These are phyloP conservation scores for Stichopus horrens DNA, from an alignment of 53 echinoderm and acorn worm species.

Conservation along the genomic window DNA sequence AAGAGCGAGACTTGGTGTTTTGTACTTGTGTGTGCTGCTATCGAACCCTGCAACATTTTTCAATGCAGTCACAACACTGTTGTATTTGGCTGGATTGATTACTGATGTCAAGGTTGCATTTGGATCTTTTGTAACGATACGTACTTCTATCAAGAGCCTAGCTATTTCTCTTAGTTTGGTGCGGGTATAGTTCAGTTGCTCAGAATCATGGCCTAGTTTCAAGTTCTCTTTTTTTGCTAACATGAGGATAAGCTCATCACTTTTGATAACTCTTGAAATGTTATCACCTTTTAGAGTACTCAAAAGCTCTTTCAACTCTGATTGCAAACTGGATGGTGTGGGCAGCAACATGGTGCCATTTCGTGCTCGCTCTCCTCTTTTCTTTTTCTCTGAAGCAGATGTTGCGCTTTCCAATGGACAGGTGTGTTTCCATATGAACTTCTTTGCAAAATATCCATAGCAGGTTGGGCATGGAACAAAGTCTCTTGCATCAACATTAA, in stretches of 20 bases:
- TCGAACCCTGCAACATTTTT: conserved; percentile 65
- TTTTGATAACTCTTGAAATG: conserved; percentile 58
- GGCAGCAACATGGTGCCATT: conserved; percentile 44
- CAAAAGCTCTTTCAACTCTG: conserved; percentile 25
- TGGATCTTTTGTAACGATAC: conserved; percentile 50
- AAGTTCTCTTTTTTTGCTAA: conserved; percentile 63
- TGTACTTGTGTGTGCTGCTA: conserved; percentile 47
- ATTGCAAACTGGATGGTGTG: conserved; percentile 26
- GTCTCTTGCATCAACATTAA: conserved; percentile 49
- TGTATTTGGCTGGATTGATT: conserved; percentile 59
- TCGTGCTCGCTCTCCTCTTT: not conserved
- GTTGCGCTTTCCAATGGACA: conserved; percentile 52
- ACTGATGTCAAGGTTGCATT: conserved; percentile 59
- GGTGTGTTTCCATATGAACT: conserved; percentile 55
- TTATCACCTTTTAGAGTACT: conserved; percentile 59
- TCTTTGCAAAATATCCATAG: conserved; percentile 56
- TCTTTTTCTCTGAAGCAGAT: not conserved
- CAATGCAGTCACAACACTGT: conserved; percentile 59
- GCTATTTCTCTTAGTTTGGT: conserved; percentile 65
- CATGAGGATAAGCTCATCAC: conserved; percentile 62
- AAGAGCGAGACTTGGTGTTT: conserved; percentile 60
- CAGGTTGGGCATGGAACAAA: conserved; percentile 65
- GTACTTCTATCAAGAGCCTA: conserved; percentile 55
- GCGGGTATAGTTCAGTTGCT: conserved; percentile 54
- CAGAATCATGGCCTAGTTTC: conserved; percentile 67